These are phyloP conservation scores for Phyllotreta cruciferae DNA, from an alignment of 2,888 invertebrate genomes.

Conservation along the genomic window DNA sequence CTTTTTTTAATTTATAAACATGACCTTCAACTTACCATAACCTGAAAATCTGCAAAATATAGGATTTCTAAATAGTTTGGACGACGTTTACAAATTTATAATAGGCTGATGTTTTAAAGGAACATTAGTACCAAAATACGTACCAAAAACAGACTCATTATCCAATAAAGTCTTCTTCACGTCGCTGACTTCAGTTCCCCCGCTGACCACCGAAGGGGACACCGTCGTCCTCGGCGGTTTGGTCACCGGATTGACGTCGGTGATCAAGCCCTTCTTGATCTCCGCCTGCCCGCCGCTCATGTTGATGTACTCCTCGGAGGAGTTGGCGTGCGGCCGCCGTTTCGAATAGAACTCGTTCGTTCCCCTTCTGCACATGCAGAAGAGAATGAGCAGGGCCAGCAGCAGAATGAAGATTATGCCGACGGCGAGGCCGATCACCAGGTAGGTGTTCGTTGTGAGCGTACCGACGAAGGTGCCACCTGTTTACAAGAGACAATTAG, in stretches of 20 bases:
- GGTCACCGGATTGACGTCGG: conserved; percentile 83
- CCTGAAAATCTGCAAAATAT: too few relatives aligned
- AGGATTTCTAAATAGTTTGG: too few relatives aligned
- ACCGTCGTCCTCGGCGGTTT: conserved; percentile 83
- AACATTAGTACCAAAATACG: too few relatives aligned
- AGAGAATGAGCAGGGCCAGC: conserved; percentile 59
- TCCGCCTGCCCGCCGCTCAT: conserved; percentile 81
- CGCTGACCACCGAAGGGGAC: conserved; percentile 73
- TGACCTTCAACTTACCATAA: too few relatives aligned
- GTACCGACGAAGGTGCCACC: conserved; percentile 41
- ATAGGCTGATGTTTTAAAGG: too few relatives aligned
- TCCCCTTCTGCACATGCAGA: conserved; percentile 54
- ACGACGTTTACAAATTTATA: too few relatives aligned
- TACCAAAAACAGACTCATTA: conserved; percentile 75
- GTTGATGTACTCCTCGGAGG: conserved; percentile 65
- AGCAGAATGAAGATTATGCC: conserved; percentile 62
- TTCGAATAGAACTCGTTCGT: conserved; percentile 47
- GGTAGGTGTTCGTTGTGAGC: conserved; percentile 58
- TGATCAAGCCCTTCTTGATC: conserved; percentile 84
- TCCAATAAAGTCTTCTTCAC: conserved; percentile 82
- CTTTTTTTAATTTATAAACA: too few relatives aligned
- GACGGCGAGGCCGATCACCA: conserved; percentile 61
- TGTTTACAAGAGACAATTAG: conserved; percentile 44
- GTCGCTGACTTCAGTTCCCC: conserved; percentile 83
- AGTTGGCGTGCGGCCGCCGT: conserved; percentile 49